Base-by-base conservation (phyloP, 2,797 vertebrate genomes). In the Simalia tracyae region DNA sequence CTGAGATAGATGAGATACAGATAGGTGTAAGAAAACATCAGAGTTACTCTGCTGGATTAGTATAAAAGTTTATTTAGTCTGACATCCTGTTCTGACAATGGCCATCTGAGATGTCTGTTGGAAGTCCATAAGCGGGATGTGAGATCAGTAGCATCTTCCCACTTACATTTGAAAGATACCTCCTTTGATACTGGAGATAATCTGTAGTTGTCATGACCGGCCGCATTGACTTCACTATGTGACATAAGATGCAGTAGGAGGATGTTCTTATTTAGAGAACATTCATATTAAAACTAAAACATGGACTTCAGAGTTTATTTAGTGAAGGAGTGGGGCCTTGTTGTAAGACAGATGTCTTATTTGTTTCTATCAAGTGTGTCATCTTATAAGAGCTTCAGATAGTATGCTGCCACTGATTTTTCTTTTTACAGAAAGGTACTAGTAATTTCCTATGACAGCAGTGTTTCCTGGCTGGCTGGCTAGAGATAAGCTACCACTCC, bases 401-500 rank as follows among this genome's bases (percentile, higher is more conserved):
- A 24, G 24, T 84, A 24, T 7, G 42, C 26, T 91, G n/a, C 61
- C 12, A 24, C n/a, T 86, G 50, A 50, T 17, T 42, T 28, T 28
- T 26, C 17, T 54, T n/a, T 59, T 14, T 60, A 63, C 19, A 57
- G 66, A 81, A 64, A 26, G 8, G 22, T 86, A 57, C 89, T 76
- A 91, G 42, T 90, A 94, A 54, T 54, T 54, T 54, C 50, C 7
- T 54, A 54, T 56, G 64, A 56, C 61, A 92, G 89, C 57, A 88
- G n/a, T 88, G 54, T 26, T 61, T 66, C 36, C 28, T 72, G 66
- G n/a, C 87, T 91, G 63, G 54, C 57, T 76, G 87, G 50, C 36
- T 59, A 63, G 81, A 89, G 87, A 93, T 91, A 87, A 93, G 87
- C 81, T 86, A 89, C 91, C 54, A 28, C 86, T 93, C 56, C 28